Evolutionary conservation across 2,888 invertebrate genomes (phyloP).

Genomic region (Apotomis turbidana): DNA sequence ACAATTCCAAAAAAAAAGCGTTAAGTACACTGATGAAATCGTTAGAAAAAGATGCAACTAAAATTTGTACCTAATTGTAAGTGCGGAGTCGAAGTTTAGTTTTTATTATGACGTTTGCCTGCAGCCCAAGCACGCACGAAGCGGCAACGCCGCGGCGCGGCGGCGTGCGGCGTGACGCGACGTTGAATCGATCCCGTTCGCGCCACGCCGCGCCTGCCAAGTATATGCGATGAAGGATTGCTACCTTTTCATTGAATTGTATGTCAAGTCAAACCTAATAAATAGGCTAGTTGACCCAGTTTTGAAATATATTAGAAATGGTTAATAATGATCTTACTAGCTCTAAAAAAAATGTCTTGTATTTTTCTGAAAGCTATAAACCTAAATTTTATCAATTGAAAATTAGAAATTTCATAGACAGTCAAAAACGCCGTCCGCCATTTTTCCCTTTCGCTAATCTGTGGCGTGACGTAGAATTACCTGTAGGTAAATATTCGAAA

Average conservation of each 20-base stretch:
- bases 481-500: no score
- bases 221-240: conserved; percentile 22
- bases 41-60: background rate
- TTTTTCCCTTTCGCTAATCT: no score
- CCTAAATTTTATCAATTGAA: no score
- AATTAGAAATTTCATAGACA: no score
- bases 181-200: conserved; percentile 66
- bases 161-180: conserved; percentile 49
- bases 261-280: no score
- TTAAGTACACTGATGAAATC: conserved; percentile 8
- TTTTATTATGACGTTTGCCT: conserved; percentile 54
- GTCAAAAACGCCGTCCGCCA: no score
- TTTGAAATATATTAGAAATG: no score
- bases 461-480: no score
- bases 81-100: conserved; percentile 44
- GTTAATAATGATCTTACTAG: no score
- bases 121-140: conserved; percentile 76
- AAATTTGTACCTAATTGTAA: conserved; percentile 20
- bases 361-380: no score
- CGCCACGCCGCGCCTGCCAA: conserved; percentile 54
- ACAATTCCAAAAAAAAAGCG: background rate
- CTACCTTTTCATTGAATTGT: background rate
- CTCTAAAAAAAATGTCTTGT: no score
- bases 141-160: conserved; percentile 78
- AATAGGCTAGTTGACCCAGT: no score